Base-by-base conservation (phyloP, 2,888 invertebrate species). In the Malachius bipustulatus region DNA sequence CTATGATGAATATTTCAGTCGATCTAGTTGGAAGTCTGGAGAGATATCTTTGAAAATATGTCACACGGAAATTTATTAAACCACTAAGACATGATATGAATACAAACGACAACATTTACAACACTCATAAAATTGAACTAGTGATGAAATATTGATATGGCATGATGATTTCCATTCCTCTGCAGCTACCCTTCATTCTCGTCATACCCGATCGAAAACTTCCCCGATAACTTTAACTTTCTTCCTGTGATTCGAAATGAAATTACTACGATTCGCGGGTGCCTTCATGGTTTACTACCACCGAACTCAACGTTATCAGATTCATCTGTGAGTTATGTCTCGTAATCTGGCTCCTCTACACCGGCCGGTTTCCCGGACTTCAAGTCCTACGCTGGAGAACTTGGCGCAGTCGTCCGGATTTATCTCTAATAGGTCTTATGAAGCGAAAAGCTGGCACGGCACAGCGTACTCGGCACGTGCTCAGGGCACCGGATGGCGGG, bases 221-320 rank as follows among this genome's bases (percentile, higher is more conserved):
- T 34, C 27, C 13, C 14, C 14, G 10, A 10, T 4, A 28, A 9
- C 28, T 33, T 26, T 13, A 29, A 30, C 27, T 45, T 45, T 45
- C 38, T 45, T 45, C 30, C 45, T 26, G 26, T 43, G 45, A 30
- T 45, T 45, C 24, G 43, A 43, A 14, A 41, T 42, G 28, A 42
- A 39, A 19, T 36, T 44, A 15, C 26, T 37, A 14, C 28, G 30
- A 34, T 29, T 42, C 29, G 30, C 38, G 6, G 24, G 24, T n/a
- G 6, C 6, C n/a, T 19, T 19, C 24, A 19, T 19, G 6, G 24
- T 19, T n/a, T 19, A 8, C 24, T n/a, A 8, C n/a, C 24, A 19
- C 24, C n/a, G 6, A 8, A n/a, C 24, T 19, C 6, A n/a, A n/a
- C n/a, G n/a, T 19, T 19, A 19, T 19, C n/a, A 19, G n/a, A 19